Percentiles rank a stretch among this genome's conserved stretches.
Evolutionary conservation across 2,888 invertebrate genomes (phyloP).

Genomic region (Cantharis nigra): DNA sequence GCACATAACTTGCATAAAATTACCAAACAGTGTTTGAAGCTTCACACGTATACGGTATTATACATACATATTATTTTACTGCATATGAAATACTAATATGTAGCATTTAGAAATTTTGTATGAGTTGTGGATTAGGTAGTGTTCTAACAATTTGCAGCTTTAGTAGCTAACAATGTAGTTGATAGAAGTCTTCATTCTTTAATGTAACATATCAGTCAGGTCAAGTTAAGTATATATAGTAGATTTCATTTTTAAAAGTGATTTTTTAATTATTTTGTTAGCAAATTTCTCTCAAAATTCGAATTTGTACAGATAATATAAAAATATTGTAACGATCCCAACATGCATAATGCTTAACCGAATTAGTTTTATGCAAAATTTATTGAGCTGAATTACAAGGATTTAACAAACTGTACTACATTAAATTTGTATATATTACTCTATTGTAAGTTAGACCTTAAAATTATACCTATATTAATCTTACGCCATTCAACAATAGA

Average conservation of each 20-base stretch:
- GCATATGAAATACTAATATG: background rate
- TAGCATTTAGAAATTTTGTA: background rate
- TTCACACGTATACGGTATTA: background rate
- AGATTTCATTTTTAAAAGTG: too few species aligned
- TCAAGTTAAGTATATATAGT: too few species aligned
- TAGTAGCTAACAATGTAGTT: background rate
- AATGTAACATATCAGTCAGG: background rate
- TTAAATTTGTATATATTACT: background rate
- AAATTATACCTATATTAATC: background rate
- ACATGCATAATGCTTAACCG: background rate
- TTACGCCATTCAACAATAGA: background rate
- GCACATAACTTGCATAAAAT: background rate
- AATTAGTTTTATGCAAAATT: background rate
- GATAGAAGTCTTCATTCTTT: background rate
- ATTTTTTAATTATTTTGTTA: background rate
- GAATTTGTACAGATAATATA: background rate
- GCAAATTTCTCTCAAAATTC: background rate
- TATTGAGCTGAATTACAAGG: background rate
- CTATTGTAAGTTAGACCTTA: background rate
- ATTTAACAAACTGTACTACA: background rate
- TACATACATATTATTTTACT: too few species aligned
- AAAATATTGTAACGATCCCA: background rate
- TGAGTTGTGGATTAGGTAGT: background rate
- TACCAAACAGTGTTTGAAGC: background rate
- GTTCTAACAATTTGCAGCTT: background rate